Percentiles rank a stretch among this genome's conserved stretches.
These are phyloP conservation scores for Rhincodon typus DNA, from an alignment of 2,797 vertebrate species.

Conservation along the genomic window DNA sequence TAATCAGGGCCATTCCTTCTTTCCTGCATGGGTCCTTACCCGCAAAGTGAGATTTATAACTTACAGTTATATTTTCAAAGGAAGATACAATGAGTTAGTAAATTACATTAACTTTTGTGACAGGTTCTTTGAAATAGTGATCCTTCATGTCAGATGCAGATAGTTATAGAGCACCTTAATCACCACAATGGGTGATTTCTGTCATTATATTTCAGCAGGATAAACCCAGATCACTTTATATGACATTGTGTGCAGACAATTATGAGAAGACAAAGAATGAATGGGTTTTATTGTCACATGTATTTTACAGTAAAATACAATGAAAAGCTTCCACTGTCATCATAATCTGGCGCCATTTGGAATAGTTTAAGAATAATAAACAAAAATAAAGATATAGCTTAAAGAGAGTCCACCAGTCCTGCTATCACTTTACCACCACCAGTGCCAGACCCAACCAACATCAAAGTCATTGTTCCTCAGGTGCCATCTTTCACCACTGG, in stretches of 20 bases:
- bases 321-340: no score
- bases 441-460: no score
- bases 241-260: not conserved
- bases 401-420: no score
- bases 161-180: not conserved
- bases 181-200: not conserved
- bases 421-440: no score
- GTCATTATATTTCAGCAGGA: not conserved
- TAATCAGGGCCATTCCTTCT: not conserved
- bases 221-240: not conserved
- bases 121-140: not conserved
- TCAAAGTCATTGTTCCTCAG: no score
- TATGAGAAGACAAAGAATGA: not conserved
- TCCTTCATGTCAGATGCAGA: not conserved
- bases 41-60: not conserved
- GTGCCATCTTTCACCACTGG: no score
- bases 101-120: not conserved
- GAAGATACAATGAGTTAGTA: not conserved
- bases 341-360: no score
- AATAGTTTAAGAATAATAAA: no score
- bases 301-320: no score
- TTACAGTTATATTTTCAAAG: not conserved
- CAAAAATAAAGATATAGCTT: no score
- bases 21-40: not conserved
- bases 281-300: no score